A percentile compares a stretch with the other conserved stretches of the same genome.
phyloP scores from a whole-genome alignment of 2,113 vertebrate species.

The Megaceryle torquata region DNA sequence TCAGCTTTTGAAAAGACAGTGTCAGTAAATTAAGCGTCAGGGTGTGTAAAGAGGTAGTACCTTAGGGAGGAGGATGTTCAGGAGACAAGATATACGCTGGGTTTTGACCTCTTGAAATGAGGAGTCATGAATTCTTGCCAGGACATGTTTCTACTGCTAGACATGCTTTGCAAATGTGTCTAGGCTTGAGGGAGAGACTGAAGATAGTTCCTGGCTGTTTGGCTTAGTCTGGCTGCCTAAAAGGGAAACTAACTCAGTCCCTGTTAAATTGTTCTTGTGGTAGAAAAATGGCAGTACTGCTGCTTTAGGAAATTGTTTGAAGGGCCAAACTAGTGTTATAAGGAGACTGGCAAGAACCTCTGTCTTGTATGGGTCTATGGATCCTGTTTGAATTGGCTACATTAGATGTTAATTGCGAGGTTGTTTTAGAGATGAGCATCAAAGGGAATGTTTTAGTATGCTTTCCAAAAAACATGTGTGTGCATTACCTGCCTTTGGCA shows the following conservation, averaged over 20 bases:
- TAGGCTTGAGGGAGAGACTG: background rate
- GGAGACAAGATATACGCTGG: background rate
- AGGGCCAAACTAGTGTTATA: background rate
- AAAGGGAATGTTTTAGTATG: background rate
- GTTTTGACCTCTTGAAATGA: constrained; percentile 3
- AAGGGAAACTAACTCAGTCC: background rate
- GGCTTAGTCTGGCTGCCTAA: background rate
- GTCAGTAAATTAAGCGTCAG: background rate
- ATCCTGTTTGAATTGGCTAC: background rate
- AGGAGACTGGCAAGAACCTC: background rate
- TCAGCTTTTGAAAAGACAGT: background rate
- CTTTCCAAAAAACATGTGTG: background rate
- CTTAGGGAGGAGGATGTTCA: background rate
- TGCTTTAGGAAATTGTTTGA: background rate
- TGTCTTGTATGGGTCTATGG: background rate
- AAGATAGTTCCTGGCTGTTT: background rate
- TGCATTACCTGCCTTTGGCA: background rate
- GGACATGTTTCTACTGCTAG: constrained; percentile 7
- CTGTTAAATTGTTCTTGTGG: background rate
- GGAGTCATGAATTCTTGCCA: constrained; percentile 9
- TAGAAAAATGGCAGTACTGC: background rate
- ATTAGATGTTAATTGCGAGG: background rate
- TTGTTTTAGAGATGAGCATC: background rate
- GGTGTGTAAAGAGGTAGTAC: background rate
- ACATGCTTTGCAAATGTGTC: constrained; percentile 14